These are phyloP conservation scores for Nanger granti DNA, from an alignment of 2,113 vertebrate species.

Conservation along the genomic window DNA sequence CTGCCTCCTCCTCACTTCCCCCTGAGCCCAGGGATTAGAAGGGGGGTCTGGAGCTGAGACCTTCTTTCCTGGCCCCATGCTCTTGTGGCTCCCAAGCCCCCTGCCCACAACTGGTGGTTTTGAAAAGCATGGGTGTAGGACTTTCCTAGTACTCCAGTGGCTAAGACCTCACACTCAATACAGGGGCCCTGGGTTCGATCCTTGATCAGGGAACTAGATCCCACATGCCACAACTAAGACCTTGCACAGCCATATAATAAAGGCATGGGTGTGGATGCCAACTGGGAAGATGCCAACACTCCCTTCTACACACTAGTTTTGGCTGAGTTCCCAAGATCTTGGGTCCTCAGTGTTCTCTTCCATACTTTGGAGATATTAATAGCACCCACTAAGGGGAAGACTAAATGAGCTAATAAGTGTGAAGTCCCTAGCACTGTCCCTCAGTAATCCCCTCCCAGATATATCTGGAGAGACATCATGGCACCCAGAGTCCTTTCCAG, in stretches of 20 bases:
- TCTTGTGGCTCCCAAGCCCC: neutral
- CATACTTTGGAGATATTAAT: neutral
- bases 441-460: neutral
- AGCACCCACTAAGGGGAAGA: neutral
- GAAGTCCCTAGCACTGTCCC: neutral
- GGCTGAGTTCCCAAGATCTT: neutral
- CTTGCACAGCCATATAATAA: neutral
- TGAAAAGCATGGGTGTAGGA: neutral
- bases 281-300: neutral
- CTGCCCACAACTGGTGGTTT: neutral
- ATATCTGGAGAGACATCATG: neutral
- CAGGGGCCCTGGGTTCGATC: neutral
- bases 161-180: neutral
- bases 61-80: neutral
- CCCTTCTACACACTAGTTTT: neutral
- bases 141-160: neutral
- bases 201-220: neutral
- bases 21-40: neutral
- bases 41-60: neutral
- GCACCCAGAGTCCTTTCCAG: neutral
- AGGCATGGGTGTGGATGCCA: neutral
- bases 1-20: neutral
- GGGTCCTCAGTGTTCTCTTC: neutral
- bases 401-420: neutral
- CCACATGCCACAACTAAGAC: neutral